phyloP scores from a whole-genome alignment of 2,797 vertebrate genomes.

The Galagoides demidoff region DNA sequence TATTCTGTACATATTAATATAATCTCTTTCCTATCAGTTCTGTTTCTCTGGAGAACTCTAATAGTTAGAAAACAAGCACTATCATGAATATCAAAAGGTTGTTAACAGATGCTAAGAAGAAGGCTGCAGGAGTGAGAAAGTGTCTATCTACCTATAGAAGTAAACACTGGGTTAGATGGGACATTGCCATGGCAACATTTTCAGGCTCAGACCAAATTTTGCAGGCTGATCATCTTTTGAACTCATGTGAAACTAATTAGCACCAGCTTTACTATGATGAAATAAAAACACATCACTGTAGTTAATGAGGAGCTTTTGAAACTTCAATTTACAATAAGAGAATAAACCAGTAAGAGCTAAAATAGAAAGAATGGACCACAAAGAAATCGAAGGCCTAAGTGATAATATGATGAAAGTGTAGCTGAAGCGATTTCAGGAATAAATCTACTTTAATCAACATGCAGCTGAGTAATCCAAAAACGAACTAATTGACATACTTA shows the following conservation, averaged over 20 bases:
- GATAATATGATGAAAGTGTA: background rate
- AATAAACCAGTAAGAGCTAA: slow-evolving; percentile 1
- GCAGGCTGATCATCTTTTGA: slow-evolving; percentile 54
- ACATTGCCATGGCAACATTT: slow-evolving; percentile 36
- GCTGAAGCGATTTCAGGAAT: background rate
- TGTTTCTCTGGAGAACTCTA: background rate
- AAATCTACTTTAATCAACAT: background rate
- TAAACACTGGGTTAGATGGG: background rate
- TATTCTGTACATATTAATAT: background rate
- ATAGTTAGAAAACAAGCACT: background rate
- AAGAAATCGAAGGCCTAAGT: background rate
- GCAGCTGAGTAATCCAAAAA: background rate
- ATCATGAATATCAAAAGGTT: background rate
- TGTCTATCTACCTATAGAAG: background rate
- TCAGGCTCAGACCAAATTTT: slow-evolving; percentile 50
- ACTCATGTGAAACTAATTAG: slow-evolving; percentile 62
- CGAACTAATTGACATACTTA: background rate
- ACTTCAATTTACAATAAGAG: slow-evolving; percentile 29
- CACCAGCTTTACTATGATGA: slow-evolving; percentile 11
- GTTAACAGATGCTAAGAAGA: background rate
- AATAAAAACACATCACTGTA: slow-evolving; percentile 32
- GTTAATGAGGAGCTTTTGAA: slow-evolving; percentile 50
- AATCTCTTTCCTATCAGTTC: background rate
- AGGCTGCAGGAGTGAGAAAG: background rate
- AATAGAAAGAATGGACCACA: background rate